These are phyloP conservation scores for Telmatochromis sp. DNA, from an alignment of 2,113 vertebrate species.

Conservation along the genomic window DNA sequence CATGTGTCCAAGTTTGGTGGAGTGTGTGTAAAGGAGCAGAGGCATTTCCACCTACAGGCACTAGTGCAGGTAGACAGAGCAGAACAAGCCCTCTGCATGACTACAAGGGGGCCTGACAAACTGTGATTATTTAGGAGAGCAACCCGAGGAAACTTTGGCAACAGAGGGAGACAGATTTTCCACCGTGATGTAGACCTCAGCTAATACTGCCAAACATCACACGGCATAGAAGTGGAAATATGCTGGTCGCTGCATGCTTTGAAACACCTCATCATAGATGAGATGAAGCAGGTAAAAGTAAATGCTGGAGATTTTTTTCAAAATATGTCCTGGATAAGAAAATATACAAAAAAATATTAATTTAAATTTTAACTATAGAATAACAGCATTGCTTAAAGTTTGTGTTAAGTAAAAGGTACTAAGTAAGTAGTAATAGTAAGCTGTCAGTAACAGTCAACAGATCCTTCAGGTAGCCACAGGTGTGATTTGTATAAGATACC, in stretches of 20 bases:
- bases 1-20: slow-evolving; percentile 5
- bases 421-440: background rate
- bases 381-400: background rate
- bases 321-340: background rate
- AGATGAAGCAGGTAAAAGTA: background rate
- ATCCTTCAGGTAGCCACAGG: background rate
- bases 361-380: background rate
- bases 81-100: background rate
- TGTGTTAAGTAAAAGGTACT: background rate
- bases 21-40: slow-evolving; percentile 1
- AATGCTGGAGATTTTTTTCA: background rate
- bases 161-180: background rate
- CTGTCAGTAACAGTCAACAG: background rate
- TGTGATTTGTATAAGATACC: background rate
- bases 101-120: background rate
- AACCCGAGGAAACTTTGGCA: background rate
- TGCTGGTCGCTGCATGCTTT: background rate
- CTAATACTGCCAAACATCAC: background rate
- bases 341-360: background rate
- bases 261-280: background rate
- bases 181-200: background rate
- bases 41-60: background rate
- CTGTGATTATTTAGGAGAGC: slow-evolving; percentile 9
- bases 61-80: slow-evolving; percentile 2
- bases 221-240: background rate